A percentile compares a stretch with the other conserved stretches of the same genome.
phyloP scores from a whole-genome alignment of 1,140 invertebrate species.

The Psilanteris sp. region DNA sequence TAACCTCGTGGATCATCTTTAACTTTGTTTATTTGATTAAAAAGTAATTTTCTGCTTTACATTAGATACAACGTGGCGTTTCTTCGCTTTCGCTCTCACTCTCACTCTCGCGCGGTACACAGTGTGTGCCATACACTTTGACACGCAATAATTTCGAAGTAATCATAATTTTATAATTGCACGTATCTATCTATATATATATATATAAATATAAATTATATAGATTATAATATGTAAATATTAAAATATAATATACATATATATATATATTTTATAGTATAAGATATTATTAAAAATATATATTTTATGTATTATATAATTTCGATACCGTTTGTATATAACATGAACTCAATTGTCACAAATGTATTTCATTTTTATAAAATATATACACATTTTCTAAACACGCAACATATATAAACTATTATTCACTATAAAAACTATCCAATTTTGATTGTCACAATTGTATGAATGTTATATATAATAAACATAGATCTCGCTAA shows the following conservation, averaged over 20 bases:
- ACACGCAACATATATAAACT: slow-evolving; percentile 12
- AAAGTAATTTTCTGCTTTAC: slow-evolving; percentile 69
- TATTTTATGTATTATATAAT: background rate
- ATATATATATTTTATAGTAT: no score
- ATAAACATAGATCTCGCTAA: slow-evolving; percentile 23
- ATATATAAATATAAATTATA: slow-evolving; percentile 1
- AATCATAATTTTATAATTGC: slow-evolving; percentile 35
- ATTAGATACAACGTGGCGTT: slow-evolving; percentile 72
- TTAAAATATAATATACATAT: no score
- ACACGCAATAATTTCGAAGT: slow-evolving; percentile 24
- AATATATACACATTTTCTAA: slow-evolving; percentile 20
- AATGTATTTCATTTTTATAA: slow-evolving; percentile 7
- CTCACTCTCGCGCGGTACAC: slow-evolving; percentile 69
- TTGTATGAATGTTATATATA: slow-evolving; percentile 3
- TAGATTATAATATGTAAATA: no score
- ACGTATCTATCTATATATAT: slow-evolving; percentile 10
- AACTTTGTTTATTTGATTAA: slow-evolving; percentile 74
- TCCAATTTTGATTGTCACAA: slow-evolving; percentile 11
- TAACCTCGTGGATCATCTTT: slow-evolving; percentile 75
- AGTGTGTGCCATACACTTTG: slow-evolving; percentile 36
- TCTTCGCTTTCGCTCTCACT: slow-evolving; percentile 73
- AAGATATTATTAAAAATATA: background rate
- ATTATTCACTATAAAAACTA: background rate
- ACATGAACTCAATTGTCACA: slow-evolving; percentile 3
- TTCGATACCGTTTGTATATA: background rate